Evolutionary conservation across 1,140 invertebrate genomes (phyloP).

Genomic region (Drosophila willistoni): DNA sequence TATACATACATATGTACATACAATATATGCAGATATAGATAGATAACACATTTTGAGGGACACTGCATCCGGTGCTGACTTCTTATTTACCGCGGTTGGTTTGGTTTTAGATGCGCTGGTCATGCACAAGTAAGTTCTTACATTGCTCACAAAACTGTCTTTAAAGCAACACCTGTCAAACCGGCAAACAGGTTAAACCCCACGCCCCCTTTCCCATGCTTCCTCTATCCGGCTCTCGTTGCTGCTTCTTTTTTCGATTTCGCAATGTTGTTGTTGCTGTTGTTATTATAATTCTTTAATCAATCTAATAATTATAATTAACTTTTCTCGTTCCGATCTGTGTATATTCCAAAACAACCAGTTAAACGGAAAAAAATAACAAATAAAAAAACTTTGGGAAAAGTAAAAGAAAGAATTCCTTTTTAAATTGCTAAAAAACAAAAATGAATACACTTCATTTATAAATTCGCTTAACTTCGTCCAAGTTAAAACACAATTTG

Average conservation of each 20-base stretch:
- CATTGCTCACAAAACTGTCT: constrained; percentile 44
- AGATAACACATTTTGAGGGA: constrained; percentile 25
- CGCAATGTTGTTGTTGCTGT: background rate
- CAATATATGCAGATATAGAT: constrained; percentile 29
- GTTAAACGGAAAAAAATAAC: too few species aligned
- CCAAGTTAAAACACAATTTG: too few species aligned
- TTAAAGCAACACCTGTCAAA: constrained; percentile 42
- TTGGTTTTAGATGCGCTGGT: constrained; percentile 49
- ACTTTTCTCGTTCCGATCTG: too few species aligned
- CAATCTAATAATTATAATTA: constrained; percentile 18
- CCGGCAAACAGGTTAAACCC: constrained; percentile 19
- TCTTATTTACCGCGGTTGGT: constrained; percentile 25
- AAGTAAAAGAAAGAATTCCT: too few species aligned
- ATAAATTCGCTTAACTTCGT: too few species aligned
- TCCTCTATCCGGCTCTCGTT: background rate
- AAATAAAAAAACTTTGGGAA: too few species aligned
- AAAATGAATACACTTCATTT: too few species aligned
- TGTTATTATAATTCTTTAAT: constrained; percentile 33
- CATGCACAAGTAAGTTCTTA: constrained; percentile 67
- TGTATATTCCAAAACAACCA: too few species aligned
- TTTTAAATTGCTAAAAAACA: too few species aligned
- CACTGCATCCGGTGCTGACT: constrained; percentile 26
- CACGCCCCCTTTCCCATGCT: background rate
- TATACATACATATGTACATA: constrained; percentile 23
- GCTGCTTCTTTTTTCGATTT: constrained; percentile 21